phyloP scores from a whole-genome alignment of 2,888 invertebrate species.

The Luffia ferchaultella region DNA sequence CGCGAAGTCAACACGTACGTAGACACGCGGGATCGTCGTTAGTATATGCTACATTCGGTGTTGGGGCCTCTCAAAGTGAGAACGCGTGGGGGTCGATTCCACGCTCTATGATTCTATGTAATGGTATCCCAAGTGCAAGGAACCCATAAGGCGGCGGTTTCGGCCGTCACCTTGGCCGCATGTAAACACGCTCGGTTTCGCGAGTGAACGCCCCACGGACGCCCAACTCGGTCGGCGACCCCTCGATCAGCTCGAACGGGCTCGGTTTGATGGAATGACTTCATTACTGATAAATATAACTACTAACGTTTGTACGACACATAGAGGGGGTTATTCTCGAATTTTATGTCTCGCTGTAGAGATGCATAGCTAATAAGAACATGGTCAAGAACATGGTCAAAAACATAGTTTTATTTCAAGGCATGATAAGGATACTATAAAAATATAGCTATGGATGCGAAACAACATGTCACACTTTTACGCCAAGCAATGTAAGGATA shows the following conservation, averaged over 20 bases:
- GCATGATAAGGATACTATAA: neutral
- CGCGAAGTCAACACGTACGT: no score
- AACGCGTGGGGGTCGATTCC: no score
- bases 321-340: neutral
- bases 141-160: neutral
- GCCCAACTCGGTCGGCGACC: conserved; percentile 55
- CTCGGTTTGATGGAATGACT: neutral
- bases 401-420: neutral
- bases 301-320: neutral
- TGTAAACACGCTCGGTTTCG: conserved; percentile 27
- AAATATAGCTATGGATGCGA: neutral
- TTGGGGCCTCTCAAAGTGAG: no score
- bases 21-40: no score
- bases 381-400: neutral
- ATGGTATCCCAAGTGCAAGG: neutral
- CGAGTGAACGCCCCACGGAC: conserved; percentile 44
- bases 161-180: conserved; percentile 53
- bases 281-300: neutral
- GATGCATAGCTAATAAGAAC: neutral
- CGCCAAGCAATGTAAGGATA: no score
- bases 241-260: conserved; percentile 22
- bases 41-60: no score
- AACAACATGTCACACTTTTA: no score
- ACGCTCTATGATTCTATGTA: no score
- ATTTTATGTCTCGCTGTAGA: neutral